phyloP scores from a whole-genome alignment of 2,797 vertebrate species.

The Pseudopleuronectes americanus region DNA sequence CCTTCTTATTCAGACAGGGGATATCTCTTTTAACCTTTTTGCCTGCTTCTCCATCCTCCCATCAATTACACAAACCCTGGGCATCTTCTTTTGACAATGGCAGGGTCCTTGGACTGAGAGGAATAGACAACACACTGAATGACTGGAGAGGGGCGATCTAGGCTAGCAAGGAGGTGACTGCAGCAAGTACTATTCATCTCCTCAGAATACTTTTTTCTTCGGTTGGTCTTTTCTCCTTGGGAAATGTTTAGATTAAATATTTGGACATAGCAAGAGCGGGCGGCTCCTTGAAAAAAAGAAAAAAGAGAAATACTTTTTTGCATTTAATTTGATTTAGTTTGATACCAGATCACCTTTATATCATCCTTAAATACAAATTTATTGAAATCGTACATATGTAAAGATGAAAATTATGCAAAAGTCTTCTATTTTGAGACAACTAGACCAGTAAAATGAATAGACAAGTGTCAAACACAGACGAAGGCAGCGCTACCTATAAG shows the following conservation, averaged over 20 bases:
- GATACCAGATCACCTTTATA: constrained; percentile 52
- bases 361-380: constrained; percentile 50
- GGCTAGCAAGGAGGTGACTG: constrained; percentile 52
- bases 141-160: constrained; percentile 29
- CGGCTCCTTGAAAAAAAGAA: neutral
- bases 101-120: constrained; percentile 63
- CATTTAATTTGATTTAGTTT: constrained; percentile 46
- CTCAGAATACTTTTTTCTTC: constrained; percentile 31
- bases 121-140: constrained; percentile 60
- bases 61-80: constrained; percentile 66
- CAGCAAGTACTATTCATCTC: constrained; percentile 35
- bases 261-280: constrained; percentile 5
- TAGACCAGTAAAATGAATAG: constrained; percentile 84
- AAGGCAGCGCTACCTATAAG: constrained; percentile 77
- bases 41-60: constrained; percentile 61
- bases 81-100: constrained; percentile 70
- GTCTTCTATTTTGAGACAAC: constrained; percentile 81
- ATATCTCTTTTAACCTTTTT: constrained; percentile 80
- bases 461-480: constrained; percentile 80
- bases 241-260: constrained; percentile 42
- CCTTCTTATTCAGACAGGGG: constrained; percentile 76
- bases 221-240: constrained; percentile 24
- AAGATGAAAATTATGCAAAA: constrained; percentile 79
- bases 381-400: constrained; percentile 68
- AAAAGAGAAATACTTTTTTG: neutral